Base-by-base conservation (phyloP, 2,797 vertebrate genomes). In the Coccyzus lansbergi region DNA sequence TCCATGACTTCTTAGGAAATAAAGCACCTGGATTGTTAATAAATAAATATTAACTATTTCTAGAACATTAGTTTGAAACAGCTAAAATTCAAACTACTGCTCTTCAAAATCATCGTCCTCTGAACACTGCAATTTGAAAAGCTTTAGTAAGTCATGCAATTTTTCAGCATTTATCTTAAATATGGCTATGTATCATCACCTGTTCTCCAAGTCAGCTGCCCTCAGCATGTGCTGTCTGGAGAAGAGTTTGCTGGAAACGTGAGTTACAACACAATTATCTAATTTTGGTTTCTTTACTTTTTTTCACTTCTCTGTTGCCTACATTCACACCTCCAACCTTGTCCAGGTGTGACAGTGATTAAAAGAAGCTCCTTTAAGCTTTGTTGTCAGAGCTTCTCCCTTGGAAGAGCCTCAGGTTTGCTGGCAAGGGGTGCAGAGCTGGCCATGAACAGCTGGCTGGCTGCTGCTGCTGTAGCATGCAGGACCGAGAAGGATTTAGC, bases 1-100 rank as follows among this genome's bases (percentile, higher is more conserved):
- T 71, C 82, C 24, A 40, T 31, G 52, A 77, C 77, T 79, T 93
- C 68, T 86, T 82, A 68, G 55, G 82, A 91, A 95, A 84, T 44
- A 78, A 80, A 91, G 59, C 28, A 26, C 29, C 42, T 36, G n/a
- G 29, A 63, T 89, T 84, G 94, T 83, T 92, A 91, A 89, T 67
- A 89, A 86, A 84, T 84, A 31, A 82, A 31, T 71, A 85, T 75
- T 92, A 48, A 48, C 46, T 48, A 79, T 92, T 92, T 92, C 71
- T 96, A 83, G 49, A 93, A 74, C n/a, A 75, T 76, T 63, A 77
- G 40, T 63, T 91, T 70, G 86, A 88, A 86, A 6, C 33, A 85
- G 60, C 38, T 88, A 88, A 71, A 92, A 90, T 80, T 77, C 46
- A 78, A 36, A 68, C n/a, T 81, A 18, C 42, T 79, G 31, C 48